A percentile compares a stretch with the other conserved stretches of the same genome.
phyloP scores from a whole-genome alignment of 2,113 vertebrate genomes.

The Eonycteris spelaea region DNA sequence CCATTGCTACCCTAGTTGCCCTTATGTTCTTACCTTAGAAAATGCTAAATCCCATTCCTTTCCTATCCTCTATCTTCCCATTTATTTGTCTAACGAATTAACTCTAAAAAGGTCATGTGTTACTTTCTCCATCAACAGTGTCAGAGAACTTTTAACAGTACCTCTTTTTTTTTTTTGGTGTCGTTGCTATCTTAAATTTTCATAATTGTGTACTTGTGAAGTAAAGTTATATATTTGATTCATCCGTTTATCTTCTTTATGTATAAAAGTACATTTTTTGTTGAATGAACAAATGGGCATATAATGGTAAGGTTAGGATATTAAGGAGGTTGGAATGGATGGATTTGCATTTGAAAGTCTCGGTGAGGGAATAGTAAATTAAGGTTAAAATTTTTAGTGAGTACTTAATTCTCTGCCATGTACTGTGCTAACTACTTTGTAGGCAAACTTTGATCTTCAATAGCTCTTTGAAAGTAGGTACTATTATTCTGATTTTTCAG shows the following conservation, averaged over 20 bases:
- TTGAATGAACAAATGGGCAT: background rate
- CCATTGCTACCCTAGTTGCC: background rate
- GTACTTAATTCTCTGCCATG: background rate
- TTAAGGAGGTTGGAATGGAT: background rate
- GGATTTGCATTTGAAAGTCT: background rate
- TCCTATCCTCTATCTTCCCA: background rate
- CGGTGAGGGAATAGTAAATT: background rate
- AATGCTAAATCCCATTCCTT: background rate
- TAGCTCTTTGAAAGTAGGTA: background rate
- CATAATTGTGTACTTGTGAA: background rate
- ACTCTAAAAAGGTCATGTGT: conserved; percentile 15
- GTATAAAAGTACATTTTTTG: background rate
- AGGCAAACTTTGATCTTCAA: background rate
- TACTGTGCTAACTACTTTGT: background rate
- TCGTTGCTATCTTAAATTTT: background rate
- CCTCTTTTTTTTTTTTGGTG: background rate
- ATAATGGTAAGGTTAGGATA: background rate
- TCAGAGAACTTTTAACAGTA: background rate
- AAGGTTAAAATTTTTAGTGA: background rate
- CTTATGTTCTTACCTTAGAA: background rate
- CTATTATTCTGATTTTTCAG: background rate
- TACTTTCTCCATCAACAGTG: background rate
- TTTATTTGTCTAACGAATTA: background rate
- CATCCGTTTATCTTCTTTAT: background rate
- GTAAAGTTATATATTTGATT: background rate